These are phyloP conservation scores for Ceratina calcarata DNA, from an alignment of 1,140 invertebrate genomes.

Conservation along the genomic window DNA sequence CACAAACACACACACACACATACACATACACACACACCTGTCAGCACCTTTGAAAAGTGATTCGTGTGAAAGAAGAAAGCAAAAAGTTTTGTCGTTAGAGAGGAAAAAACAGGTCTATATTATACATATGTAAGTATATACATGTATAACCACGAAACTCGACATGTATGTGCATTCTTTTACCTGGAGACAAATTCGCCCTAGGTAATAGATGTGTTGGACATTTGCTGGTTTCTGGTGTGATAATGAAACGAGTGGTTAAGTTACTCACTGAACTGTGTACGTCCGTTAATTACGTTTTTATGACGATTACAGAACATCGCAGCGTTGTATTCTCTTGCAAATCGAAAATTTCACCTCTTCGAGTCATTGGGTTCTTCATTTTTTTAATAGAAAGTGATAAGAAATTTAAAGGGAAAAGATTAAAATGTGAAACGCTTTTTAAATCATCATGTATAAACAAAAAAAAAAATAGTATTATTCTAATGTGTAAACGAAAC, in stretches of 20 bases:
- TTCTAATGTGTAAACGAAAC: constrained; percentile 69
- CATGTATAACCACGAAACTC: constrained; percentile 53
- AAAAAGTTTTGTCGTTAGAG: constrained; percentile 31
- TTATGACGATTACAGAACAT: constrained; percentile 45
- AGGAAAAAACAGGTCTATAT: not conserved
- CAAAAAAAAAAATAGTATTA: constrained; percentile 59
- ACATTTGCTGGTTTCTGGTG: constrained; percentile 41
- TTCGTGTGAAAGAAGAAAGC: constrained; percentile 36
- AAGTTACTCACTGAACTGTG: constrained; percentile 48
- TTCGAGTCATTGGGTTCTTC: constrained; percentile 34
- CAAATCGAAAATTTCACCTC: constrained; percentile 42
- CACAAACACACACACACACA: too few species aligned
- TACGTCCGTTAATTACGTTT: constrained; percentile 33
- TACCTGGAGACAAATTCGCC: constrained; percentile 46
- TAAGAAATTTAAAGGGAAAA: constrained; percentile 38
- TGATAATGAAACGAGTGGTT: constrained; percentile 55
- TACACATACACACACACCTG: too few species aligned
- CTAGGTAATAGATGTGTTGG: constrained; percentile 29
- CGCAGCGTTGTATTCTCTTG: constrained; percentile 44
- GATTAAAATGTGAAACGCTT: not conserved
- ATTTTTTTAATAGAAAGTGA: constrained; percentile 29
- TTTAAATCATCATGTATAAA: not conserved
- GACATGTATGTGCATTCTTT: constrained; percentile 49
- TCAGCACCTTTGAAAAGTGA: constrained; percentile 55
- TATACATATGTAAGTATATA: constrained; percentile 28